Base-by-base conservation (phyloP, 2,888 invertebrate genomes). In the Slavum lentiscoides region DNA sequence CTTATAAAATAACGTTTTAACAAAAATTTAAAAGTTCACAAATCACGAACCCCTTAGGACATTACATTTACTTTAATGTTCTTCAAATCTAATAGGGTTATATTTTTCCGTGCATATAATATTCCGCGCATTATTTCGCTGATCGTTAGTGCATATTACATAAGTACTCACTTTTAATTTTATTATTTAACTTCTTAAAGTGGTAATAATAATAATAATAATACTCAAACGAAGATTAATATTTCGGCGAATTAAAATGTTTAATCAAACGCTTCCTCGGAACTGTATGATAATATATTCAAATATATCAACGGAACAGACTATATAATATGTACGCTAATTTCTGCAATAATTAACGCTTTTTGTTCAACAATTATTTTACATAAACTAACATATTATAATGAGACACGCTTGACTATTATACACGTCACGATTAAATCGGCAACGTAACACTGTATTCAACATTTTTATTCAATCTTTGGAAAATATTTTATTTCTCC, bases 381-480 rank as follows among this genome's bases (percentile, higher is more conserved):
- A 72, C 58, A 72, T 39, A 72, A 72, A 72, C 58, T 72, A 72
- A 21, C 70, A 59, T 39, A 72, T 59, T 30, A 4, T 72, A 72
- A 70, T n/a, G 59, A 59, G 17, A 21, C 37, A 58, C 37, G 30
- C 30, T 72, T 39, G 21, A 72, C 37, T 30, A 39, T 39, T 39
- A 4, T 15, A 53, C 17, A 55, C 17, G 55, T 21, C 9, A 39
- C 21, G 39, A 59, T 72, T 72, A 11, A 30, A 72, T 72, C 21
- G 39, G 53, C 15, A 58, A 43, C 43, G 43, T 70, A 37, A 58
- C 21, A 70, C 39, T 58, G 70, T 8, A 15, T 66, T 66, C 2
- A 39, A 66, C 19, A 66, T 37, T 62, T 17, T 43, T 43, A 43
- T 43, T 43, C 7, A 43, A 43, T 43, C 43, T 43, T 43, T 43